Evolutionary conservation across 64 coral and sea anemone species (phyloP), one percentile per base, ranked within the genome.

Genomic region (Dendrophyllia cribrosa): DNA sequence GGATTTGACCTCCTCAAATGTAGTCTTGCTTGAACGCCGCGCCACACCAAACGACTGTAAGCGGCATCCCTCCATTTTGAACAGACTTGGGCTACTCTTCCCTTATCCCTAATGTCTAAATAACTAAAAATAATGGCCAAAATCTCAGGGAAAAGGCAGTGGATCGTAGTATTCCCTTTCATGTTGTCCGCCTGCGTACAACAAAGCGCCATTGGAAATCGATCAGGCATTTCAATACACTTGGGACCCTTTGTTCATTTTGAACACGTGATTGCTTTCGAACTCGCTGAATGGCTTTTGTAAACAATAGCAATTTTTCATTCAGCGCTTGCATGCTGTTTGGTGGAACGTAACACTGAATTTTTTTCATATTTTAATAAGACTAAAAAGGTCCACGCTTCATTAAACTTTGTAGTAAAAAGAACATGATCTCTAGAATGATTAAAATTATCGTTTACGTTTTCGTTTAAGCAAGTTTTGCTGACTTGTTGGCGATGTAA

Each of bases 181-280:
- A 97, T 97, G 82, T 90, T 75, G 88, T 45, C 81, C 70, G 61
- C 77, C 74, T 15, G 88, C 80, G 87, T 76, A 78, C 68, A 61
- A 89, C 92, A 90, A 74, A 77, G 83, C 95, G 75, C 92, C 91
- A 85, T 96, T 79, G 92, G 88, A 94, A 94, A 94, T 97, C 90
- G 95, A 93, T 97, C 91, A 93, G 86, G 95, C 95, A 97, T 97
- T 97, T 97, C 95, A 97, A 94, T 93, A 93, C 95, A 70, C 88
- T 94, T 97, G 87, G 95, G 88, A 90, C 89, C 88, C 77, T 97
- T 97, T 96, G 95, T 93, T 91, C 86, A 69, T 59, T 23, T 68
- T 15, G 76, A 83, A 80, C 95, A 97, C 95, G 95, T 97, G 95
- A 76, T 62, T 19, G 76, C 8, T 49, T 75, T 65, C 34, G 60